phyloP scores from a whole-genome alignment of 2,113 vertebrate genomes.

The Micromys minutus region DNA sequence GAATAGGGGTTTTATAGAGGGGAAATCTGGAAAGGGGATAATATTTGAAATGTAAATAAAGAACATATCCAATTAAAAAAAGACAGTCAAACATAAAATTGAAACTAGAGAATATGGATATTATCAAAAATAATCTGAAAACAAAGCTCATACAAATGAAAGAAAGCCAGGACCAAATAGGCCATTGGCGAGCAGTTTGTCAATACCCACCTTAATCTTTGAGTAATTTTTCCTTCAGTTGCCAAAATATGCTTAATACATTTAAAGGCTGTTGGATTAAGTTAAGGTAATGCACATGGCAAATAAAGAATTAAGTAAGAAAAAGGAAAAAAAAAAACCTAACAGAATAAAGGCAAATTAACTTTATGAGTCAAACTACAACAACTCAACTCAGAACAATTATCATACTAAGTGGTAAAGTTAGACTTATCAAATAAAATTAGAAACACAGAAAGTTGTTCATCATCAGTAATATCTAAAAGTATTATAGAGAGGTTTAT shows the following conservation, averaged over 20 bases:
- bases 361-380: neutral
- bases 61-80: too few relatives aligned
- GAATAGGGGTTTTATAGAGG: too few relatives aligned
- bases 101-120: neutral
- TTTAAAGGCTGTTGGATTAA: neutral
- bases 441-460: neutral
- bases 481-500: neutral
- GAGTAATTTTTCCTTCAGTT: neutral
- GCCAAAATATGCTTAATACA: neutral
- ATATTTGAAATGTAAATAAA: too few relatives aligned
- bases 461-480: neutral
- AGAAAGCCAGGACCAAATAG: neutral
- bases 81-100: neutral
- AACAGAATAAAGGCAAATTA: neutral
- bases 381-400: neutral
- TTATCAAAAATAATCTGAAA: neutral
- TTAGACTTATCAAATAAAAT: neutral
- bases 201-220: neutral
- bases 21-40: too few relatives aligned
- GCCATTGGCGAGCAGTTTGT: neutral
- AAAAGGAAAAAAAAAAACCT: neutral
- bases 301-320: neutral
- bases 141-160: neutral
- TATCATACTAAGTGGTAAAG: neutral
- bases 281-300: neutral